A percentile compares a stretch with the other conserved stretches of the same genome.
phyloP scores from a whole-genome alignment of 2,888 invertebrate species.

The Parnassius apollo region DNA sequence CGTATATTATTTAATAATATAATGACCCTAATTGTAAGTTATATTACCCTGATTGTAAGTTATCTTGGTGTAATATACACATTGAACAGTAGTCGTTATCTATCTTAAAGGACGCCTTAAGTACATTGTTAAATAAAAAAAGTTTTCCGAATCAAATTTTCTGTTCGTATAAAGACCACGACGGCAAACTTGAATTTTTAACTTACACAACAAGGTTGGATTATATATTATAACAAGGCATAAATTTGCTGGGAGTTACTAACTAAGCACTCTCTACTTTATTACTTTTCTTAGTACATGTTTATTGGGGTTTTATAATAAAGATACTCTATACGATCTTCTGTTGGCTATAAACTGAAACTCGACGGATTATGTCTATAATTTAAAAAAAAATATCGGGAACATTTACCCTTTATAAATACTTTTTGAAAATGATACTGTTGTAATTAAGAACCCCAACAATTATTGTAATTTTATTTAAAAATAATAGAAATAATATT shows the following conservation, averaged over 20 bases:
- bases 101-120: conserved; percentile 8
- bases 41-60: too few relatives aligned
- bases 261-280: conserved; percentile 18
- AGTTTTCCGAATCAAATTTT: conserved; percentile 10
- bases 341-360: background rate
- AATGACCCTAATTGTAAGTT: too few relatives aligned
- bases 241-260: conserved; percentile 29
- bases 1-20: too few relatives aligned
- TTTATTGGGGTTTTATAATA: conserved; percentile 15
- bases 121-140: conserved; percentile 18
- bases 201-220: conserved; percentile 42
- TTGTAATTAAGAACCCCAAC: too few relatives aligned
- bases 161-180: conserved; percentile 34
- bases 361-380: too few relatives aligned
- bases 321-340: conserved; percentile 2
- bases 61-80: too few relatives aligned
- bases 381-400: too few relatives aligned
- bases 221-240: conserved; percentile 39
- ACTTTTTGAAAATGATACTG: too few relatives aligned
- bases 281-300: conserved; percentile 19
- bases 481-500: too few relatives aligned
- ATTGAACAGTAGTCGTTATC: too few relatives aligned
- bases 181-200: conserved; percentile 49
- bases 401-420: too few relatives aligned
- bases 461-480: too few relatives aligned